These are phyloP conservation scores for Bettongia penicillata DNA, from an alignment of 2,113 vertebrate species.

Conservation along the genomic window DNA sequence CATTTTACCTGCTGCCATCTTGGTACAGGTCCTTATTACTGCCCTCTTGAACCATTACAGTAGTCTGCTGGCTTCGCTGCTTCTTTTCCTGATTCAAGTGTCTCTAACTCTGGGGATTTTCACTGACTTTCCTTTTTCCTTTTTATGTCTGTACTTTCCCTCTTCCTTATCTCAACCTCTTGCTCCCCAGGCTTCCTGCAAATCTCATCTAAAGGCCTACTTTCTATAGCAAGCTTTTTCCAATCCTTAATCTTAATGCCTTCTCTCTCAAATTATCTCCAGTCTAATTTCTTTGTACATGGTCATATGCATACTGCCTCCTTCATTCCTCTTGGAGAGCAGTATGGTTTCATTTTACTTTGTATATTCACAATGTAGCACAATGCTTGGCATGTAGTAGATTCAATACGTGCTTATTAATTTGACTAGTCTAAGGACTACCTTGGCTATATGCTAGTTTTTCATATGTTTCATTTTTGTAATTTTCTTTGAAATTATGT, in stretches of 20 bases:
- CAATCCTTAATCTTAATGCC: not conserved
- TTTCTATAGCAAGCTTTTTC: not conserved
- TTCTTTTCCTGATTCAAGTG: not conserved
- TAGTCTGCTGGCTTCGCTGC: not conserved
- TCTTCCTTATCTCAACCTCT: not conserved
- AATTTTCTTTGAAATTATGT: not conserved
- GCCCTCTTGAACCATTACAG: not conserved
- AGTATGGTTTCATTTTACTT: not conserved
- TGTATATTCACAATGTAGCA: not conserved
- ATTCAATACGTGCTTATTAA: not conserved
- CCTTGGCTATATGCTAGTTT: not conserved
- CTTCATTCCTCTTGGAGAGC: not conserved
- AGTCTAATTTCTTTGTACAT: not conserved
- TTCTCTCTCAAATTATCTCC: not conserved
- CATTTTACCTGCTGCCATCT: not conserved
- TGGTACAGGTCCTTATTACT: not conserved
- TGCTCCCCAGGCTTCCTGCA: not conserved
- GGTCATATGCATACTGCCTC: not conserved
- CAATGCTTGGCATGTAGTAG: not conserved
- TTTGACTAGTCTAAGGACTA: not conserved
- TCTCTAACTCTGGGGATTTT: not conserved
- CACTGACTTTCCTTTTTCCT: not conserved
- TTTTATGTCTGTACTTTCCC: not conserved
- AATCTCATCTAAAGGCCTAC: not conserved
- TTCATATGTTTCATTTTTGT: not conserved